Conservation (phyloP, 2,888 invertebrate species). For the Aplocera efformata region DNA sequence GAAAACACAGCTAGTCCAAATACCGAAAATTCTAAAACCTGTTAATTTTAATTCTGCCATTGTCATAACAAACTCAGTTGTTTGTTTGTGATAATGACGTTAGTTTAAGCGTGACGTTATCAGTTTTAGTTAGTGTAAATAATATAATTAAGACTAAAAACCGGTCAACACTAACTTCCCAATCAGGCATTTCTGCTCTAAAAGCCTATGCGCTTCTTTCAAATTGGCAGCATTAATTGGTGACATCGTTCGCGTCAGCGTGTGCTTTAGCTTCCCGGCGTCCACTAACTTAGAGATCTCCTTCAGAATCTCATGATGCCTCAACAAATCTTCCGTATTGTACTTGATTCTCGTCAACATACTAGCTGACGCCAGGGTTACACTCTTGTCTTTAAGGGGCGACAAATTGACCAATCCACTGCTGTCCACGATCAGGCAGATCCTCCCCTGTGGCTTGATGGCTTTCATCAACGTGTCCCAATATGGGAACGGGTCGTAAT, state of each 20-base stretch:
- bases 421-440: slow-evolving; percentile 65
- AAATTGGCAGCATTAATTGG: slow-evolving; percentile 67
- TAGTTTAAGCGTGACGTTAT: too few relatives aligned
- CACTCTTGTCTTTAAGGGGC: slow-evolving; percentile 61
- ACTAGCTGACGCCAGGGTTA: slow-evolving; percentile 61
- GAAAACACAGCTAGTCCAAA: too few relatives aligned
- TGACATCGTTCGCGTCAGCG: slow-evolving; percentile 54
- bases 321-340: slow-evolving; percentile 57
- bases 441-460: slow-evolving; percentile 65
- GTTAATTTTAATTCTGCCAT: too few relatives aligned
- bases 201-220: slow-evolving; percentile 56
- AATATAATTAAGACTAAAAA: slow-evolving; percentile 35
- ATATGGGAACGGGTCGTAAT: slow-evolving; percentile 66
- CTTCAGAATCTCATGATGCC: slow-evolving; percentile 54
- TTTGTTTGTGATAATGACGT: too few relatives aligned
- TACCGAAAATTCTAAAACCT: too few relatives aligned
- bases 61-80: too few relatives aligned
- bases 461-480: slow-evolving; percentile 61
- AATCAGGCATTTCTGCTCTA: slow-evolving; percentile 56
- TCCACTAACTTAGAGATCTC: slow-evolving; percentile 56
- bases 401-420: slow-evolving; percentile 54
- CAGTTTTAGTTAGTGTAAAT: too few relatives aligned
- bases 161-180: slow-evolving; percentile 63
- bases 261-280: slow-evolving; percentile 49
- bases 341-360: slow-evolving; percentile 63